Evolutionary conservation across 30 jellyfish, hydroid and myxozoan species (phyloP).

Genomic region (Rhopilema esculentum): DNA sequence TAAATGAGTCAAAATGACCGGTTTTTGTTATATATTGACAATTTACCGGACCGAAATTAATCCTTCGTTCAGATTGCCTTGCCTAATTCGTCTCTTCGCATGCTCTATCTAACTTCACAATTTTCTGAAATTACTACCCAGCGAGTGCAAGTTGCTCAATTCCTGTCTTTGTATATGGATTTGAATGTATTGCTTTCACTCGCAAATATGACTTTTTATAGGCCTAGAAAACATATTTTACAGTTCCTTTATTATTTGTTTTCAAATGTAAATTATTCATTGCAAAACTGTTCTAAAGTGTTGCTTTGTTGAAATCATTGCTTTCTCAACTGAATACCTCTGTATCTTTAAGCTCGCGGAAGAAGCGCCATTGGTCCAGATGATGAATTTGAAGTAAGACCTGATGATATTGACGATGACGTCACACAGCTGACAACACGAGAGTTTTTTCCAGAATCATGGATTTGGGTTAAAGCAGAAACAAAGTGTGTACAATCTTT

Average conservation of each 20-base stretch:
- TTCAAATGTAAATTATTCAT: background rate
- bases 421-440: slow-evolving; percentile 33
- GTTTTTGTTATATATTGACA: too few relatives aligned
- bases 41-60: too few relatives aligned
- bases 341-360: slow-evolving; percentile 38
- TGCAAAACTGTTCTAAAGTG: too few relatives aligned
- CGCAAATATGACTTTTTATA: too few relatives aligned
- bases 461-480: slow-evolving; percentile 63
- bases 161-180: too few relatives aligned
- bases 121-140: too few relatives aligned
- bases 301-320: background rate
- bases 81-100: background rate
- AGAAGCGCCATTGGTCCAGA: slow-evolving; percentile 18
- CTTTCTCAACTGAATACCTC: background rate
- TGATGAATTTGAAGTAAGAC: background rate
- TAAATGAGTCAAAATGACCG: too few relatives aligned
- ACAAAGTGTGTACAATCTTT: slow-evolving; percentile 1
- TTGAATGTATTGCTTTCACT: too few relatives aligned
- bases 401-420: slow-evolving; percentile 32
- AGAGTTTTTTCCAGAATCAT: slow-evolving; percentile 62
- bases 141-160: too few relatives aligned
- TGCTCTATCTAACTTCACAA: too few relatives aligned
- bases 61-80: background rate
- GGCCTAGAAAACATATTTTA: background rate
- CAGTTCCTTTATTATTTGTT: background rate